phyloP scores from a whole-genome alignment of 2,113 vertebrate species.

The Bambusicola thoracicus region DNA sequence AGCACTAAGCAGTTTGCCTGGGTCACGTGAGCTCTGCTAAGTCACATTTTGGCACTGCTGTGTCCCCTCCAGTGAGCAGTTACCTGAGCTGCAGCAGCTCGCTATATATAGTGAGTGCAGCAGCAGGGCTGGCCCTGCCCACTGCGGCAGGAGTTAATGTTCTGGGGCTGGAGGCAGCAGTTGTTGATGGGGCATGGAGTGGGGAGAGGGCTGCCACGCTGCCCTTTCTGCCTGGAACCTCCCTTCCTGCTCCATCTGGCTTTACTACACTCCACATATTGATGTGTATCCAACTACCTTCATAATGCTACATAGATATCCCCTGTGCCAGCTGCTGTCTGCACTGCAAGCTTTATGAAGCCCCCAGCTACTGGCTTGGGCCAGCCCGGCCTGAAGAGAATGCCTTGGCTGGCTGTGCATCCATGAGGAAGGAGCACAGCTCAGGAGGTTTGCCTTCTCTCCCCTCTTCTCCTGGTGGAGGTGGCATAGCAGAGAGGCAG shows the following conservation, averaged over 20 bases:
- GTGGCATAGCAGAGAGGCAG: not conserved
- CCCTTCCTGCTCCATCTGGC: not conserved
- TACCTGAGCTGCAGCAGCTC: not conserved
- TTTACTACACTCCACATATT: not conserved
- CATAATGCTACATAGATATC: not conserved
- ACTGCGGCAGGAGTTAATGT: not conserved
- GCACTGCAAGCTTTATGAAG: not conserved
- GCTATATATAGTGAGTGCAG: slow-evolving; percentile 20
- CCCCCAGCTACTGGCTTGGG: fast-evolving
- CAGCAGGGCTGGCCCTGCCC: slow-evolving; percentile 26
- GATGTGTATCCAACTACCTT: not conserved
- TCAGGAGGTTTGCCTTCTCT: not conserved
- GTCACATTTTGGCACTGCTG: not conserved
- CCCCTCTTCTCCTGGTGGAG: not conserved
- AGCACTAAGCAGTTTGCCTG: not conserved
- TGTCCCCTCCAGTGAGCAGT: not conserved
- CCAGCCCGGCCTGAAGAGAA: not conserved
- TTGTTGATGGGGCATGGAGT: not conserved
- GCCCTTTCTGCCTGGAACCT: not conserved
- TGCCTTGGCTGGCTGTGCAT: not conserved
- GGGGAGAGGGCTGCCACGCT: not conserved
- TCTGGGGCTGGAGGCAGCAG: not conserved
- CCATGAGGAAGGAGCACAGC: not conserved
- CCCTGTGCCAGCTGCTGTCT: not conserved
- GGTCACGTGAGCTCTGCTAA: not conserved